These are phyloP conservation scores for Parnassius glacialis DNA, from an alignment of 2,888 invertebrate genomes.

Conservation along the genomic window DNA sequence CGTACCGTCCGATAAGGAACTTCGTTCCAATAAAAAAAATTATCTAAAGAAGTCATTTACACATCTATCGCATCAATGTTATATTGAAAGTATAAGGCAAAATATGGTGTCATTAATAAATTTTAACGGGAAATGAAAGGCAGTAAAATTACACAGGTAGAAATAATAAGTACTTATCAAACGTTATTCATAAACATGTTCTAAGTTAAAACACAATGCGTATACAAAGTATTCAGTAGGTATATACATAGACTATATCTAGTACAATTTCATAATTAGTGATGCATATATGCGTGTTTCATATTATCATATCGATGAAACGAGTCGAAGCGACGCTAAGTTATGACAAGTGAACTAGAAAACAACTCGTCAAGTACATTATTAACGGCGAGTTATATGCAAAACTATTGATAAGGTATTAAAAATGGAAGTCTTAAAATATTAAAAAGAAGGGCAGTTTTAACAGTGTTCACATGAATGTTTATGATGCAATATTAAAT, in stretches of 20 bases:
- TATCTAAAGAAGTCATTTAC: no score
- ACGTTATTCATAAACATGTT: slow-evolving; percentile 18
- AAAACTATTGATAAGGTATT: background rate
- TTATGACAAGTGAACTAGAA: slow-evolving; percentile 39
- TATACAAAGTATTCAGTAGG: slow-evolving; percentile 5
- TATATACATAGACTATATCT: slow-evolving; percentile 16
- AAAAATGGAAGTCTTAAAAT: no score
- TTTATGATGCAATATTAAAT: no score
- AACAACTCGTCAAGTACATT: slow-evolving; percentile 29
- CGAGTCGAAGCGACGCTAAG: slow-evolving; percentile 22
- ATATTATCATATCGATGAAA: slow-evolving; percentile 40
- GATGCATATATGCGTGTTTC: slow-evolving; percentile 41
- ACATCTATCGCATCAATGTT: no score
- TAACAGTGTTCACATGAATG: no score
- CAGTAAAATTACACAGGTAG: slow-evolving; percentile 11
- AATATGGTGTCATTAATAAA: slow-evolving; percentile 19
- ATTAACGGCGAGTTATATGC: slow-evolving; percentile 1
- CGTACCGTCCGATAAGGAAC: no score
- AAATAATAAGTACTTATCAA: slow-evolving; percentile 9
- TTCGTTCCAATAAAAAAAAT: no score
- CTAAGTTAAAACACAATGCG: slow-evolving; percentile 9
- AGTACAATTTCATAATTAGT: slow-evolving; percentile 40
- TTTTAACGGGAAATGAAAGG: slow-evolving; percentile 14
- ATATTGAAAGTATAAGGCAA: no score
- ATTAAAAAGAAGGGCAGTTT: no score